phyloP scores from a whole-genome alignment of 2,888 invertebrate species.

The Agrochola litura region DNA sequence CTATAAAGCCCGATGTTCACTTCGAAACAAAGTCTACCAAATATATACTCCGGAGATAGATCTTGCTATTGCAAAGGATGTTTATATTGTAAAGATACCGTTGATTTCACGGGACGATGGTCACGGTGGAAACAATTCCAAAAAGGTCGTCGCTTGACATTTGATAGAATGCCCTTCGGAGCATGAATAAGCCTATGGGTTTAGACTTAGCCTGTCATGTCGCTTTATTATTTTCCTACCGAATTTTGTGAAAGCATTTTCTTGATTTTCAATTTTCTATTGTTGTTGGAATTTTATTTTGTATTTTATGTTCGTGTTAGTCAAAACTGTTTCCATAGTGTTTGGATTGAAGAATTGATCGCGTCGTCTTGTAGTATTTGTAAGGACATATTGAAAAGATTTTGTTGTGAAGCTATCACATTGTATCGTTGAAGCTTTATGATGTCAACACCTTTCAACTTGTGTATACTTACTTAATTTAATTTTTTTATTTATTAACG shows the following conservation, averaged over 20 bases:
- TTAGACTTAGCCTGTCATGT: constrained; percentile 69
- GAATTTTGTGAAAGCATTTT: constrained; percentile 62
- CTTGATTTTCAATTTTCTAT: constrained; percentile 63
- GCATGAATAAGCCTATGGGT: constrained; percentile 79
- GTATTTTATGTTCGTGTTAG: constrained; percentile 41
- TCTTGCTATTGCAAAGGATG: constrained; percentile 78
- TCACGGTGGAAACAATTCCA: constrained; percentile 79
- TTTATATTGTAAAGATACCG: constrained; percentile 75
- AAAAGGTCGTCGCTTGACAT: constrained; percentile 83
- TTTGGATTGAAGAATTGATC: constrained; percentile 39
- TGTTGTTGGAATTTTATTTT: constrained; percentile 50
- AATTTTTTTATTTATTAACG: not conserved
- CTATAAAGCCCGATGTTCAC: constrained; percentile 39
- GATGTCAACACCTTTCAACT: not conserved
- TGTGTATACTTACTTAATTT: not conserved
- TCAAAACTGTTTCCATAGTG: constrained; percentile 26
- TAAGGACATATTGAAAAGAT: constrained; percentile 27
- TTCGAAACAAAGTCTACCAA: constrained; percentile 52
- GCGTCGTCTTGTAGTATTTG: constrained; percentile 31
- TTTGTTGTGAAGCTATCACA: constrained; percentile 12
- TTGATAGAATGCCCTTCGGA: constrained; percentile 85
- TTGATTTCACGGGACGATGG: constrained; percentile 84
- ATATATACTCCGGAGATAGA: constrained; percentile 71
- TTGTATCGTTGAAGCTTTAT: constrained; percentile 13
- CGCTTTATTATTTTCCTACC: constrained; percentile 64